A percentile compares a stretch with the other conserved stretches of the same genome.
Conservation (phyloP, 2,797 vertebrate species). For the Diceros bicornis region DNA sequence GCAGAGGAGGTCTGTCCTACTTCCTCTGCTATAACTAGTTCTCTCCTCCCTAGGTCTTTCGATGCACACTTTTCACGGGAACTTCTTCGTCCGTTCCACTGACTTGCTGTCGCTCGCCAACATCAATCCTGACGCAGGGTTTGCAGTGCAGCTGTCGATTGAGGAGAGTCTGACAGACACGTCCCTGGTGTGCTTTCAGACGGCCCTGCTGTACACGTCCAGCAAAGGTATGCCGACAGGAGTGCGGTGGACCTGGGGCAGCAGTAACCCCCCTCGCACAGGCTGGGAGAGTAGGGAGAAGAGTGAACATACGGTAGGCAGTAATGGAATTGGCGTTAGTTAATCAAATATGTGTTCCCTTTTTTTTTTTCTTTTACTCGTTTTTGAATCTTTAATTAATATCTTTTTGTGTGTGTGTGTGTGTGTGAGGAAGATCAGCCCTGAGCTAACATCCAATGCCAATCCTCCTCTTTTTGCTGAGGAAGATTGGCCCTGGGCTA, state of each 20-base stretch:
- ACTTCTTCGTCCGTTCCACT: slow-evolving; percentile 99
- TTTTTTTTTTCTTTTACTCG: not conserved
- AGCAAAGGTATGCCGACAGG: slow-evolving; percentile 93
- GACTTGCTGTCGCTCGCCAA: slow-evolving; percentile 98
- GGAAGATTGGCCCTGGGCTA: too few species aligned
- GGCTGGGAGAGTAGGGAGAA: not conserved
- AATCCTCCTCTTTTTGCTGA: too few species aligned
- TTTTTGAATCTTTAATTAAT: slow-evolving; percentile 14
- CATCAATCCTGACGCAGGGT: slow-evolving; percentile 98
- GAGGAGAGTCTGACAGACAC: slow-evolving; percentile 97
- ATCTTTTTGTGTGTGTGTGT: too few species aligned
- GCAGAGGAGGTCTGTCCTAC: too few species aligned
- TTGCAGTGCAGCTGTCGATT: slow-evolving; percentile 98
- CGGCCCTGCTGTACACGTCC: slow-evolving; percentile 98
- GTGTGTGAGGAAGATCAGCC: too few species aligned
- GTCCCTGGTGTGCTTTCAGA: slow-evolving; percentile 97
- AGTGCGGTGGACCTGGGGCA: not conserved
- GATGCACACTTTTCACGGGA: slow-evolving; percentile 99
- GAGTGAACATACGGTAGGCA: not conserved
- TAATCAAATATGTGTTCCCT: not conserved
- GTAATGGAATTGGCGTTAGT: not conserved
- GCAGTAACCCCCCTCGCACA: not conserved
- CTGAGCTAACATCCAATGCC: too few species aligned
- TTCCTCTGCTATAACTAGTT: not conserved
- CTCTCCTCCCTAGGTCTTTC: slow-evolving; percentile 93